Percentiles rank a stretch among this genome's conserved stretches.
Conservation (phyloP, 53 echinoderm and acorn worm species). For the Henricia sp. region DNA sequence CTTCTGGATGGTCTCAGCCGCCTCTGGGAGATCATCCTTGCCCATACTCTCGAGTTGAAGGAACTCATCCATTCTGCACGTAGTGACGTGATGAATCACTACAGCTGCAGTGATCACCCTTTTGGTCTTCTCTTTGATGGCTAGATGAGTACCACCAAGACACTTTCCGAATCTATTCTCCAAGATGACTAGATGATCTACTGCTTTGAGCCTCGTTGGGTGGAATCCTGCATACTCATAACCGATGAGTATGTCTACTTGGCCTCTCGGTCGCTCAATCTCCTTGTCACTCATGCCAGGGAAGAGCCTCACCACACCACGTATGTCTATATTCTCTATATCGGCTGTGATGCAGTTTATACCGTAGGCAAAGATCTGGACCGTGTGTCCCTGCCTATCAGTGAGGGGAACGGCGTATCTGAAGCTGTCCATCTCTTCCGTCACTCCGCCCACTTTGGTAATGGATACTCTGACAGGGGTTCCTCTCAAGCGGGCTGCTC, state of each 20-base stretch:
- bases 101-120: constrained; percentile 1
- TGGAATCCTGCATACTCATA: constrained; percentile 62
- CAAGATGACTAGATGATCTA: constrained; percentile 48
- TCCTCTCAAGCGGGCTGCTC: constrained; percentile 41
- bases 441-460: constrained; percentile 56
- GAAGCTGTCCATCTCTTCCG: constrained; percentile 49
- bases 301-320: constrained; percentile 20
- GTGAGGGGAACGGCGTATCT: constrained; percentile 39
- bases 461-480: constrained; percentile 37
- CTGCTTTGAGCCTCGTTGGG: constrained; percentile 24
- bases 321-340: constrained; percentile 23
- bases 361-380: constrained; percentile 50
- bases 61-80: constrained; percentile 55
- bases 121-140: constrained; percentile 20
- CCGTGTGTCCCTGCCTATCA: constrained; percentile 31
- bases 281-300: background rate
- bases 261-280: constrained; percentile 40
- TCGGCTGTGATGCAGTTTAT: constrained; percentile 60
- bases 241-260: constrained; percentile 64
- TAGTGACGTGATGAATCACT: constrained; percentile 46
- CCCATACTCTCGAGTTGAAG: constrained; percentile 62
- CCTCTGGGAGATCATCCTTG: constrained; percentile 21
- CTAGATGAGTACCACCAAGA: constrained; percentile 43
- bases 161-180: constrained; percentile 59
- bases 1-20: constrained; percentile 45